Base-by-base conservation (phyloP, 2,113 vertebrate genomes). In the Chrysemys picta region DNA sequence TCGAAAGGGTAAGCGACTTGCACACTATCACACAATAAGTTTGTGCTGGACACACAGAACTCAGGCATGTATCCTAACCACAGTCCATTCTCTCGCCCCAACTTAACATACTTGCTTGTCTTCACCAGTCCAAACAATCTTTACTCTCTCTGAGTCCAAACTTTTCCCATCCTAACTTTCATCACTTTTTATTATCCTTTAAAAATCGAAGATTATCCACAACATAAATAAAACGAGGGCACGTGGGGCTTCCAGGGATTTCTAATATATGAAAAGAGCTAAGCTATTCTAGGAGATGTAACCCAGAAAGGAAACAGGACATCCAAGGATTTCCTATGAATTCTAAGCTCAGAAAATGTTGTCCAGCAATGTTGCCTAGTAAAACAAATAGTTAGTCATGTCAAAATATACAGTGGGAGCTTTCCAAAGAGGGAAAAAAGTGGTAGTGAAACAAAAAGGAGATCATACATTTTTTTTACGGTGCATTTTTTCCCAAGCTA, bases 241-340 rank as follows among this genome's bases (percentile, higher is more conserved):
- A 72, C 10, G 5, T 38, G 65, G 80, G 85, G 49, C 80, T 95
- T 97, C 80, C 45, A 88, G 0, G 11, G 85, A 80, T 88, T 94
- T 92, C 59, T 83, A 94, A 86, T n/a, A 75, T 1, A 3, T 59
- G 75, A 94, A 93, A 82, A 90, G n/a, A 53, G 79, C 65, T 91
- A 85, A 95, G 92, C n/a, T 84, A 0, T 92, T 82, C 80, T 29
- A 42, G 88, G 90, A 91, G 11, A 85, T 89, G 91, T 80, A 89
- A 95, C 88, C 31, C 57, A 88, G 84, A 80, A 95, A 87, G 85
- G 54, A 93, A 95, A 94, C 35, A 84, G 85, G 89, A 86, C 90
- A 95, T 59, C 83, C 80, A 47, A 95, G 91, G 93, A 94, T 95
- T 97, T 96, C 85, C 91, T 87, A 95, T 50, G 81, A 75, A 96